Percentiles rank a stretch among this genome's conserved stretches.
phyloP scores from a whole-genome alignment of 2,888 invertebrate species.

The Drosophila dives region DNA sequence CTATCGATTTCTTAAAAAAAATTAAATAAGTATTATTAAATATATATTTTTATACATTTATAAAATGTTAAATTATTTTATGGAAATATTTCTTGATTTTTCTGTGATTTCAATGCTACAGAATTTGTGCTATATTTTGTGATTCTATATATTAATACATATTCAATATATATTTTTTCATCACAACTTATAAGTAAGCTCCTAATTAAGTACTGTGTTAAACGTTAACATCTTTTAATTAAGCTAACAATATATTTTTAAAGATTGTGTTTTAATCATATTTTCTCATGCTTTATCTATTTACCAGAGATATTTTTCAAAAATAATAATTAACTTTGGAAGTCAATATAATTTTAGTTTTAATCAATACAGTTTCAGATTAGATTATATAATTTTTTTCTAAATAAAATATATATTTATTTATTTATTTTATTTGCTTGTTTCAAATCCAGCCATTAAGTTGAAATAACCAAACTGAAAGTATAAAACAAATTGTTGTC shows the following conservation, averaged over 20 bases:
- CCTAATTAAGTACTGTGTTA: neutral
- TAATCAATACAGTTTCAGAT: neutral
- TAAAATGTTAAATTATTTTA: neutral
- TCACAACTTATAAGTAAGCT: neutral
- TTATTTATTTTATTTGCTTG: too few relatives aligned
- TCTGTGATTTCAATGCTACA: neutral
- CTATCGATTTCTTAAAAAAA: too few relatives aligned
- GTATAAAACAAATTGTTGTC: slow-evolving; percentile 32
- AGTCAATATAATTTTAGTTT: neutral
- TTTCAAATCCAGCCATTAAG: neutral
- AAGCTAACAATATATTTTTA: neutral
- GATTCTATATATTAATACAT: neutral
- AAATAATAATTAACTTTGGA: neutral
- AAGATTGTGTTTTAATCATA: neutral
- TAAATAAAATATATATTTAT: too few relatives aligned
- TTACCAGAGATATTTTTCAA: neutral
- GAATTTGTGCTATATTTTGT: neutral
- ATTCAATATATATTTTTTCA: neutral
- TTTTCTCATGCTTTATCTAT: neutral
- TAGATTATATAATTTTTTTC: neutral
- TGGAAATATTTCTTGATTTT: neutral
- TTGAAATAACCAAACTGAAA: neutral
- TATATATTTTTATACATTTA: neutral
- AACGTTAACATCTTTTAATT: neutral
- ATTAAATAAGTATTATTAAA: neutral